phyloP scores from a whole-genome alignment of 2,113 vertebrate genomes.

The Paramormyrops kingsleyae region DNA sequence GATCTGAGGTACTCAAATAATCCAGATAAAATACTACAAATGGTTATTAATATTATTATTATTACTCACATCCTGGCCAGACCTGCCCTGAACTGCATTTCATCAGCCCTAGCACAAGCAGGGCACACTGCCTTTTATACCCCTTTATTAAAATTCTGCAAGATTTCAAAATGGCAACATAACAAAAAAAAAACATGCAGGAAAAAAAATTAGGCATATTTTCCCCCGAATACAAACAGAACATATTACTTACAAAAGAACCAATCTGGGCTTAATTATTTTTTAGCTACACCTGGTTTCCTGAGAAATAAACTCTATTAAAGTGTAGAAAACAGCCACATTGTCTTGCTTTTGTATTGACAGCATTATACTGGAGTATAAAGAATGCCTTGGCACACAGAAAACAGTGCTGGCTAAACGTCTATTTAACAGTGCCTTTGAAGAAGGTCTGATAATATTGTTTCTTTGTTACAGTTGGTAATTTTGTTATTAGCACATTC shows the following conservation, averaged over 20 bases:
- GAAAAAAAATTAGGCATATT: not conserved
- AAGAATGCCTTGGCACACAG: not conserved
- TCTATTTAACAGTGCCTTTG: slow-evolving; percentile 36
- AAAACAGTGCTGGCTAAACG: slow-evolving; percentile 30
- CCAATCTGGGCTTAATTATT: not conserved
- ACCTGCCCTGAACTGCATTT: not conserved
- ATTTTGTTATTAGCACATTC: slow-evolving; percentile 44
- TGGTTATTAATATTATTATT: not conserved
- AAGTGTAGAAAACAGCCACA: not conserved
- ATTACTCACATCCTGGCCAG: not conserved
- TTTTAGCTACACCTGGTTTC: not conserved
- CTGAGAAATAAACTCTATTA: slow-evolving; percentile 5
- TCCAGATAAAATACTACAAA: not conserved
- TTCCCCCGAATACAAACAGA: not conserved
- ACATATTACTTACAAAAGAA: slow-evolving; percentile 6
- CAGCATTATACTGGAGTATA: not conserved
- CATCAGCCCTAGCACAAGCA: not conserved
- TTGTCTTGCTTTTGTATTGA: not conserved
- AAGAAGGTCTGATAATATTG: slow-evolving; percentile 38
- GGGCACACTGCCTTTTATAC: not conserved
- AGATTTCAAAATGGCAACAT: slow-evolving; percentile 34
- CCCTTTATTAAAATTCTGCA: slow-evolving; percentile 31
- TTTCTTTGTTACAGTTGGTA: slow-evolving; percentile 38
- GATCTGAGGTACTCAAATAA: not conserved
- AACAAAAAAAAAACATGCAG: not conserved